phyloP scores from a whole-genome alignment of 2,888 invertebrate species.

The Minunthozetes semirufus region DNA sequence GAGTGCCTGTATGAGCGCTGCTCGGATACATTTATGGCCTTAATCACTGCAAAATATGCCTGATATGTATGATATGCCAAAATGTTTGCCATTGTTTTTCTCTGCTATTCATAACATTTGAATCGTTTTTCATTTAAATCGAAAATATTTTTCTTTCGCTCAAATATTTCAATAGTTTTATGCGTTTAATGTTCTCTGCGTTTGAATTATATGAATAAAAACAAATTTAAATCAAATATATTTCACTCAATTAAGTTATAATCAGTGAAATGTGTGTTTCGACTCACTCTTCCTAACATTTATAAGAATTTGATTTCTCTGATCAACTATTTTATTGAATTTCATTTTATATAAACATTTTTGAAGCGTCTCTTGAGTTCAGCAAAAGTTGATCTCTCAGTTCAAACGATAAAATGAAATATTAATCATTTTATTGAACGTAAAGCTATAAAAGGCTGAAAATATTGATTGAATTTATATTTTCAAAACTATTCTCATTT shows the following conservation, averaged over 20 bases:
- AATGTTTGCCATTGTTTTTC: slow-evolving; percentile 27
- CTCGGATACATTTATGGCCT: slow-evolving; percentile 27
- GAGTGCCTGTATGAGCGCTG: not conserved
- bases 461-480: slow-evolving; percentile 8
- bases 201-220: not conserved
- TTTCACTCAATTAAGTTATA: slow-evolving; percentile 3
- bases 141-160: slow-evolving; percentile 14
- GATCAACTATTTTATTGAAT: not conserved
- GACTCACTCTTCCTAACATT: not conserved
- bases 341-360: not conserved
- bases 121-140: slow-evolving; percentile 12
- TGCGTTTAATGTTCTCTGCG: not conserved
- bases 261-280: not conserved
- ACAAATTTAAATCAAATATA: not conserved
- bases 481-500: not conserved
- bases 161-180: not conserved
- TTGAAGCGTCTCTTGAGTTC: not conserved
- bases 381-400: not conserved
- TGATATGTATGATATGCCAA: slow-evolving; percentile 28
- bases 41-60: slow-evolving; percentile 29
- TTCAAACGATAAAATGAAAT: not conserved
- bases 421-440: not conserved
- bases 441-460: not conserved
- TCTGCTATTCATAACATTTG: slow-evolving; percentile 14
- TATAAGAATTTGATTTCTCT: not conserved